phyloP scores from a whole-genome alignment of 2,113 vertebrate species.

The Cynoglossus semilaevis region DNA sequence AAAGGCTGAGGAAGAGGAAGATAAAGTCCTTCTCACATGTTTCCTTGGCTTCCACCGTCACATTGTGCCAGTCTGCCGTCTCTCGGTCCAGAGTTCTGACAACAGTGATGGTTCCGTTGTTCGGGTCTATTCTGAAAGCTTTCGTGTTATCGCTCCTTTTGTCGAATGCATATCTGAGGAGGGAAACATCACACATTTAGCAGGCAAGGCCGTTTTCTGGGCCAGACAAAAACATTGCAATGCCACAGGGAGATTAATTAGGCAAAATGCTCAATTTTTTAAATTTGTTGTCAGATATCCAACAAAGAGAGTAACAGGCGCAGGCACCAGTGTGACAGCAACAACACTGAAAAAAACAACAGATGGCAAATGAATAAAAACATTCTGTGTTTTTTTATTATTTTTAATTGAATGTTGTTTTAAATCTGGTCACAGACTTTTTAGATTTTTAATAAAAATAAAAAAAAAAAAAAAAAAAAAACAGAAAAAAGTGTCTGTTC shows the following conservation, averaged over 20 bases:
- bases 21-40: constrained; percentile 77
- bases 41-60: constrained; percentile 87
- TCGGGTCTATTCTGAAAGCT: constrained; percentile 81
- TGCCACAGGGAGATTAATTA: constrained; percentile 58
- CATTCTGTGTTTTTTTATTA: neutral
- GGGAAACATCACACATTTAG: constrained; percentile 45
- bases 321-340: constrained; percentile 9
- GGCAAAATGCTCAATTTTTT: constrained; percentile 49
- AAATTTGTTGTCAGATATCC: constrained; percentile 47
- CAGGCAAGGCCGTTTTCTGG: constrained; percentile 47
- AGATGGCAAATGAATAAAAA: neutral
- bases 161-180: constrained; percentile 84
- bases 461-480: constrained; percentile 14
- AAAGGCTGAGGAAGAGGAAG: too few relatives aligned
- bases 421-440: constrained; percentile 1
- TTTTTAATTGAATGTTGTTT: constrained; percentile 17
- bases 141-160: constrained; percentile 63
- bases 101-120: constrained; percentile 84
- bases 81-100: constrained; percentile 84
- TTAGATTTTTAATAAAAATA: neutral
- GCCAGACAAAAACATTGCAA: constrained; percentile 38
- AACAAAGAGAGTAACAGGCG: constrained; percentile 44
- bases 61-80: constrained; percentile 83
- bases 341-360: constrained; percentile 20
- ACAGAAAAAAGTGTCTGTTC: too few relatives aligned